Conservation (phyloP, 2,797 vertebrate species). For the Melanotaenia trifasciata region DNA sequence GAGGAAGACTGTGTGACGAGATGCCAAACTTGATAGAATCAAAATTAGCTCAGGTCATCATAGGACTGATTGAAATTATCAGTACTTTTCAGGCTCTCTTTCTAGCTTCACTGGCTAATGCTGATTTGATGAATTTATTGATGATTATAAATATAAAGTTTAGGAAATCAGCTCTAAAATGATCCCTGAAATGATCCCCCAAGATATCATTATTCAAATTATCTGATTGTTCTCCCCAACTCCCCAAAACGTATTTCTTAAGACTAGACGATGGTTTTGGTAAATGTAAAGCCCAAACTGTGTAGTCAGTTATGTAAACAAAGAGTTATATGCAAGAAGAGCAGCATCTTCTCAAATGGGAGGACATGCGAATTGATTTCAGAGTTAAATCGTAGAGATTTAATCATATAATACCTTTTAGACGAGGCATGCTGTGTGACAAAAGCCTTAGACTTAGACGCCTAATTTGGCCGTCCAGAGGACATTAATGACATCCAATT, state of each 20-base stretch:
- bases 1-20: slow-evolving; percentile 49
- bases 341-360: slow-evolving; percentile 47
- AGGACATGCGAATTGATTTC: slow-evolving; percentile 59
- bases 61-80: slow-evolving; percentile 49
- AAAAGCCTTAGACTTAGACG: slow-evolving; percentile 63
- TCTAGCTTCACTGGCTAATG: slow-evolving; percentile 57
- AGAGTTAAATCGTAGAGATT: slow-evolving; percentile 52
- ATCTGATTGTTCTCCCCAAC: not conserved
- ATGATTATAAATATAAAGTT: slow-evolving; percentile 26
- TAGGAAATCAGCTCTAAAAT: slow-evolving; percentile 34
- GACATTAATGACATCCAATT: slow-evolving; percentile 57
- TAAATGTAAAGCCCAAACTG: slow-evolving; percentile 10
- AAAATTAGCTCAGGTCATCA: slow-evolving; percentile 70
- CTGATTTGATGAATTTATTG: slow-evolving; percentile 44
- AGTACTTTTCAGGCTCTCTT: slow-evolving; percentile 50
- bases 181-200: slow-evolving; percentile 25
- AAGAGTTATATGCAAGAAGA: slow-evolving; percentile 57
- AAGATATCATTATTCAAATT: slow-evolving; percentile 11
- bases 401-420: slow-evolving; percentile 67
- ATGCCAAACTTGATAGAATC: slow-evolving; percentile 73
- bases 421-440: slow-evolving; percentile 67
- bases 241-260: not conserved
- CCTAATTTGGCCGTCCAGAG: slow-evolving; percentile 63
- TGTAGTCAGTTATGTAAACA: slow-evolving; percentile 38
- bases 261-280: slow-evolving; percentile 33